Base-by-base conservation (phyloP, 2,797 vertebrate genomes). In the Ctenopoma multispine region DNA sequence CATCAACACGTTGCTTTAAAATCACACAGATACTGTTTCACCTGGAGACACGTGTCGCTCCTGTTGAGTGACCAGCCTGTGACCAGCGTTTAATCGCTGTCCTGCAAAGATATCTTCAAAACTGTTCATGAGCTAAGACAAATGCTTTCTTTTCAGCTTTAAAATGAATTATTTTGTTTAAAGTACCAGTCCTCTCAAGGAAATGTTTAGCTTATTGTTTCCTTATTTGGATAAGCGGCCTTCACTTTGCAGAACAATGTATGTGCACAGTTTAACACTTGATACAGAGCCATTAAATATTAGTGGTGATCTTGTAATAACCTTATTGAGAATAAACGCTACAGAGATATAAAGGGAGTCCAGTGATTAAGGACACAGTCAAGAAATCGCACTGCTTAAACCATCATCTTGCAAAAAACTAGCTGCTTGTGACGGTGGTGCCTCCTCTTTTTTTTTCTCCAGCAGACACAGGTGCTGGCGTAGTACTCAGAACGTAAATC, bases 11-110 rank as follows among this genome's bases (percentile, higher is more conserved):
- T 68, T 1, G 72, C 57, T 62, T 67, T 65, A 51, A 72, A 80
- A 73, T 54, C 75, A 44, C 70, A 58, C 63, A 57, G 78, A 90
- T 82, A 81, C 50, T 40, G 69, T 85, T 85, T 89, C 84, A 86
- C 69, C 83, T 2, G 3, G 43, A 81, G 77, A 79, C 75, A 34
- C 56, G 76, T 69, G 77, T 62, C 4, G 15, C 53, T 57, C 46
- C 66, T 44, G 66, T 51, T 27, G 63, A 57, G 31, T 0, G 20
- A 58, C 49, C 24, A 1, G 59, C 38, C 61, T 18, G 11, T 43
- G 36, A 54, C 17, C n/a, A 47, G 47, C 29, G 23, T 68, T 61
- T 31, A 41, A 14, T 29, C 4, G 11, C 57, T 48, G 44, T 63
- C 20, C 44, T 8, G n/a, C 38, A 4, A 47, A 34, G 56, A 41